These are phyloP conservation scores for Dasyprocta punctata DNA, from an alignment of 2,113 vertebrate species.

Conservation along the genomic window DNA sequence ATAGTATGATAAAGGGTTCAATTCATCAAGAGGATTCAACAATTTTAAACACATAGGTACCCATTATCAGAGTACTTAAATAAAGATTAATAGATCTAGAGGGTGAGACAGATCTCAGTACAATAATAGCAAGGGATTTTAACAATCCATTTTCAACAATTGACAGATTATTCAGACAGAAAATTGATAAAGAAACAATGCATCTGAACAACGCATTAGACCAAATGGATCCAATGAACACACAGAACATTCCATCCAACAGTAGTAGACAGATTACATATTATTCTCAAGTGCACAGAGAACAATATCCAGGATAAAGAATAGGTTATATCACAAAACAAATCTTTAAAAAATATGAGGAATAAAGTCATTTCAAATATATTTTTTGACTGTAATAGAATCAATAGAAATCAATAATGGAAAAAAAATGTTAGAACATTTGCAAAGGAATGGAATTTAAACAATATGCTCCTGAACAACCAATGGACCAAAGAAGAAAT, in stretches of 20 bases:
- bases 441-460: not conserved
- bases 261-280: not conserved
- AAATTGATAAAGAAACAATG: not conserved
- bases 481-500: not conserved
- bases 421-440: not conserved
- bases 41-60: not conserved
- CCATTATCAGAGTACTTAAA: not conserved
- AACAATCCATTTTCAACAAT: not conserved
- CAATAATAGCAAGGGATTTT: not conserved
- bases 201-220: not conserved
- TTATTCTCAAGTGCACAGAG: not conserved
- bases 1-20: not conserved
- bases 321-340: not conserved
- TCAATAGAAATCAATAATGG: not conserved
- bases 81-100: not conserved
- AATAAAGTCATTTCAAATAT: not conserved
- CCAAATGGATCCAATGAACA: not conserved
- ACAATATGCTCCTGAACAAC: not conserved
- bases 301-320: not conserved
- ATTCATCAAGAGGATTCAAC: not conserved
- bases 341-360: not conserved
- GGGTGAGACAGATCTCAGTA: not conserved
- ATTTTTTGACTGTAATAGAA: not conserved
- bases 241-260: not conserved
- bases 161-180: not conserved